These are phyloP conservation scores for Lumbricus terrestris DNA, from an alignment of 2,888 invertebrate species.

Conservation along the genomic window DNA sequence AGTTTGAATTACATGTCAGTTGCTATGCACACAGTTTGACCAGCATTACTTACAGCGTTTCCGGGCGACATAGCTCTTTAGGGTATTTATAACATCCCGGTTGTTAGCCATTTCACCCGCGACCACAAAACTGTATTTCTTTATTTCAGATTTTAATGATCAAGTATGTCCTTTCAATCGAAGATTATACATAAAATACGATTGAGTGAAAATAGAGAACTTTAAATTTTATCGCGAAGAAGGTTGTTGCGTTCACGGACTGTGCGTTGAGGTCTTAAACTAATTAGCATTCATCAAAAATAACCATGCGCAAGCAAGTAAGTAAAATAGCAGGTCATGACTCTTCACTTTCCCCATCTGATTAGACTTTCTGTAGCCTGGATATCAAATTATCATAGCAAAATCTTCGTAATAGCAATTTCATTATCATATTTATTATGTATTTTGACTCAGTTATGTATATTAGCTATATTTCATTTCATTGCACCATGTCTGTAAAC, in stretches of 20 bases:
- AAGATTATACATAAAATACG: neutral
- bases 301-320: neutral
- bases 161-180: neutral
- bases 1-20: neutral
- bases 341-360: neutral
- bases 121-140: neutral
- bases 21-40: neutral
- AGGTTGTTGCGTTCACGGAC: neutral
- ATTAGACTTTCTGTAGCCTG: neutral
- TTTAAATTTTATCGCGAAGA: neutral
- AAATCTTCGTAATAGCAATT: neutral
- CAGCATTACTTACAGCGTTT: neutral
- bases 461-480: too few species aligned
- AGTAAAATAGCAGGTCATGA: neutral
- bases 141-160: neutral
- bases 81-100: neutral
- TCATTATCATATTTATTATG: neutral
- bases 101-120: neutral
- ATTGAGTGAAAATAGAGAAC: neutral
- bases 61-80: neutral
- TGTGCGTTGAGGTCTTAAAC: neutral
- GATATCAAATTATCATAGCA: neutral
- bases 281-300: neutral
- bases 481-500: too few species aligned
- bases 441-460: too few species aligned